Evolutionary conservation across 2,797 vertebrate species (phyloP).

Genomic region (Cryptoblepharus egeriae): DNA sequence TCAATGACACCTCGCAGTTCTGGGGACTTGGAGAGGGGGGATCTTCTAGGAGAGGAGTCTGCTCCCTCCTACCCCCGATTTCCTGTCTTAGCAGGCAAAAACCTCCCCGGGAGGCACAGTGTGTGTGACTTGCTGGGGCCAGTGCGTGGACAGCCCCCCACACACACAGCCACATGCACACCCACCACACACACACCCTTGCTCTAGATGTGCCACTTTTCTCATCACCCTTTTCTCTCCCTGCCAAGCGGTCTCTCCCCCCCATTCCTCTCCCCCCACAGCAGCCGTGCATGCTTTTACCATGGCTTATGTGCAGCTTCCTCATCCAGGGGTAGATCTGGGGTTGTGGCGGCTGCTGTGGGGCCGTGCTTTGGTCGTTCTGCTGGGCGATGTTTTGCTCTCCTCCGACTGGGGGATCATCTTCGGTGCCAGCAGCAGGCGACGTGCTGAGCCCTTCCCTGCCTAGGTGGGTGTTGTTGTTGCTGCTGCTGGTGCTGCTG

Average conservation of each 20-base stretch:
- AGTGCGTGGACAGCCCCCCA: neutral
- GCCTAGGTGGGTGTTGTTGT: constrained; percentile 80
- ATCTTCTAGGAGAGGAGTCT: constrained; percentile 20
- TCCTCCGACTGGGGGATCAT: constrained; percentile 91
- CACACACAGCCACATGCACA: neutral
- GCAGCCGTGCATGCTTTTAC: constrained; percentile 84
- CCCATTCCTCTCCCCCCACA: constrained; percentile 50
- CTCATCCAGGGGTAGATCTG: constrained; percentile 99
- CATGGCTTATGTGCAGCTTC: constrained; percentile 98
- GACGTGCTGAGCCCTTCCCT: constrained; percentile 91
- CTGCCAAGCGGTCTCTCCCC: neutral
- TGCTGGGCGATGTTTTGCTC: constrained; percentile 90
- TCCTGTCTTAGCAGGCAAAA: neutral
- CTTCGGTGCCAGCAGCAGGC: constrained; percentile 87
- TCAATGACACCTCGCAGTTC: constrained; percentile 56
- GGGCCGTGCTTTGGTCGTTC: constrained; percentile 84
- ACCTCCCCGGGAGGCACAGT: neutral
- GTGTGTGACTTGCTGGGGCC: neutral
- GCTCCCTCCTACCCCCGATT: neutral
- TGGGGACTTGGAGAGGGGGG: constrained; percentile 22
- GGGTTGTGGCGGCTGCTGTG: constrained; percentile 85
- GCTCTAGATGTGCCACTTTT: constrained; percentile 3
- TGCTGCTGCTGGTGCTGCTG: constrained; percentile 60
- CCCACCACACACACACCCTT: too few species aligned
- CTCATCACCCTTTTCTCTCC: constrained; percentile 28